Conservation (phyloP, 2,888 invertebrate genomes). For the Hirtodrosophila alboralis region DNA sequence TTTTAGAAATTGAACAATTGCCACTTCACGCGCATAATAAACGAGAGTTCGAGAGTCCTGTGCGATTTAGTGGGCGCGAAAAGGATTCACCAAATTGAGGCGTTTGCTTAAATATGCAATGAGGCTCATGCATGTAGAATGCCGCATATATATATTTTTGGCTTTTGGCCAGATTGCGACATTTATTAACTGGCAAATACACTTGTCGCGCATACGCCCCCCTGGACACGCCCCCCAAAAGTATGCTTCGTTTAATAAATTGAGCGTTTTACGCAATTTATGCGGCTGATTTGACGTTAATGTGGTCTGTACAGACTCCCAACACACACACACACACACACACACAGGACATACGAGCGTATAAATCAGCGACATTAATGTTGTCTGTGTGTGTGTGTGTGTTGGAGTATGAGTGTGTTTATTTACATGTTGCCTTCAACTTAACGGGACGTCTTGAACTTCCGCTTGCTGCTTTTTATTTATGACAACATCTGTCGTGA, state of each 20-base stretch:
- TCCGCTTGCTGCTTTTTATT: conserved; percentile 67
- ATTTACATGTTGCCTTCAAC: conserved; percentile 63
- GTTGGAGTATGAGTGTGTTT: conserved; percentile 42
- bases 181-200: conserved; percentile 71
- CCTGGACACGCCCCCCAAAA: conserved; percentile 23
- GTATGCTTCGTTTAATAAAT: conserved; percentile 78
- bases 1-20: conserved; percentile 65
- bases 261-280: conserved; percentile 80
- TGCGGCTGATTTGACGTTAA: conserved; percentile 83
- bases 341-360: too few relatives aligned
- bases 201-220: conserved; percentile 67
- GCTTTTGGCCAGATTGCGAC: conserved; percentile 37
- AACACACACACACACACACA: conserved; percentile 4
- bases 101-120: conserved; percentile 44
- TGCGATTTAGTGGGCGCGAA: too few relatives aligned
- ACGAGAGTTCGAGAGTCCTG: conserved; percentile 38
- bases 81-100: conserved; percentile 36
- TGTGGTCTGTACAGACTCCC: conserved; percentile 75
- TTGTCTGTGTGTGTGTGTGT: conserved; percentile 15
- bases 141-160: not conserved
- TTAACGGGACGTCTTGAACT: conserved; percentile 39
- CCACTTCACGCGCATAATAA: conserved; percentile 53
- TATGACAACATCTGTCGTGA: conserved; percentile 78
- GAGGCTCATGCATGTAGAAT: conserved; percentile 41
- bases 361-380: conserved; percentile 63